phyloP scores from a whole-genome alignment of 2,888 invertebrate species.

The Acleris cristana region DNA sequence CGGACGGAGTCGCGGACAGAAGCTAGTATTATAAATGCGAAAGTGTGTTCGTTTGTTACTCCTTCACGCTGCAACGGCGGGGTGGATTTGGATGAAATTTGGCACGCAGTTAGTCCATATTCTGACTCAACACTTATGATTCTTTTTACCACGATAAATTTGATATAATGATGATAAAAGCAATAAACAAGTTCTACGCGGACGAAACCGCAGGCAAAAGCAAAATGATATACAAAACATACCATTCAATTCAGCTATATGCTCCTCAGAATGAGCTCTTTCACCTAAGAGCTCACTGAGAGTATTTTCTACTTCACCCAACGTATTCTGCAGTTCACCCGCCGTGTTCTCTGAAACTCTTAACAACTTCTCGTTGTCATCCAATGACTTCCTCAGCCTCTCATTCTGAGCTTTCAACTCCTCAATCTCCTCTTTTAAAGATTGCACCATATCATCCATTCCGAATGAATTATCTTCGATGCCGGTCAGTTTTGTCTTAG shows the following conservation, averaged over 20 bases:
- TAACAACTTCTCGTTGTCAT: slow-evolving; percentile 83
- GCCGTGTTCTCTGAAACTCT: slow-evolving; percentile 91
- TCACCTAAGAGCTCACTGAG: slow-evolving; percentile 83
- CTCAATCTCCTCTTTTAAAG: slow-evolving; percentile 86
- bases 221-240: slow-evolving; percentile 11
- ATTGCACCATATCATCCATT: slow-evolving; percentile 88
- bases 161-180: too few species aligned
- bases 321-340: slow-evolving; percentile 91
- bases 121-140: too few species aligned
- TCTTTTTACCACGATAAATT: too few species aligned
- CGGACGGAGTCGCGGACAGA: too few species aligned
- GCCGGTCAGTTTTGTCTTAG: slow-evolving; percentile 84
- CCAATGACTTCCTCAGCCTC: slow-evolving; percentile 86
- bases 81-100: too few species aligned
- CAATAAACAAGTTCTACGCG: too few species aligned
- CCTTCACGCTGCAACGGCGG: too few species aligned
- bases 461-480: slow-evolving; percentile 89
- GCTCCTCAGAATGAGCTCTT: slow-evolving; percentile 76
- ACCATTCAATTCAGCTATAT: slow-evolving; percentile 79
- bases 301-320: slow-evolving; percentile 89
- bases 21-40: too few species aligned
- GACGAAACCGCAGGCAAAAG: too few species aligned
- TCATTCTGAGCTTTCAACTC: slow-evolving; percentile 83
- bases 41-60: too few species aligned
- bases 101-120: too few species aligned